Base-by-base conservation (phyloP, 2,113 vertebrate genomes). In the Pyrgilauda ruficollis region DNA sequence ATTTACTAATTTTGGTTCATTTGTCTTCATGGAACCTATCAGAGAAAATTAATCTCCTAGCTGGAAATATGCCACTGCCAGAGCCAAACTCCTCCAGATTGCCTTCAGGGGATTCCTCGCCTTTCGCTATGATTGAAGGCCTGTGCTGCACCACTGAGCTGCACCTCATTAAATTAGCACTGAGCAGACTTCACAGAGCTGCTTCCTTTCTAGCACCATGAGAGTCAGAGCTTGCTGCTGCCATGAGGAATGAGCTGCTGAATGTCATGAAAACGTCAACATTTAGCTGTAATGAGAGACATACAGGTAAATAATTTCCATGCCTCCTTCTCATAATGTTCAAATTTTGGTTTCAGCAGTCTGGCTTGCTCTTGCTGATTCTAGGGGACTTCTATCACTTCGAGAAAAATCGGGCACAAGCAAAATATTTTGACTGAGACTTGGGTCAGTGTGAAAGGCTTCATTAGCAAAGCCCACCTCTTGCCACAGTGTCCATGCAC, bases 21-120 rank as follows among this genome's bases (percentile, higher is more conserved):
- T 95, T 93, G 33, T 89, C 90, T 95, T 80, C 89, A 77, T n/a
- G 55, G 78, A 94, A 83, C 35, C 63, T 30, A 81, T 50, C 46
- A 91, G 61, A 53, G 47, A 88, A 87, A 82, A 96, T 88, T 88
- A 75, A 68, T 84, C n/a, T 84, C 66, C 55, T 33, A 20, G 46
- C 61, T 94, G 63, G 52, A 91, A 89, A 53, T 9, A 53, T 82
- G 67, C 5, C 2, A 0, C 44, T 87, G n/a, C 67, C 37, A 35
- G 55, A 84, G 79, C 33, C 41, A 58, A 83, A 66, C n/a, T 81
- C 37, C 62, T 84, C n/a, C 62, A 72, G 76, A 30, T 87, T 87
- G 80, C 87, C 90, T 93, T 46, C 62, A 68, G 58, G 80, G 89
- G 74, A 85, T 79, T 91, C 58, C 44, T 89, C 0, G 0, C 77